Conservation (phyloP, 2,113 vertebrate species). For the Opisthocomus hoazin region DNA sequence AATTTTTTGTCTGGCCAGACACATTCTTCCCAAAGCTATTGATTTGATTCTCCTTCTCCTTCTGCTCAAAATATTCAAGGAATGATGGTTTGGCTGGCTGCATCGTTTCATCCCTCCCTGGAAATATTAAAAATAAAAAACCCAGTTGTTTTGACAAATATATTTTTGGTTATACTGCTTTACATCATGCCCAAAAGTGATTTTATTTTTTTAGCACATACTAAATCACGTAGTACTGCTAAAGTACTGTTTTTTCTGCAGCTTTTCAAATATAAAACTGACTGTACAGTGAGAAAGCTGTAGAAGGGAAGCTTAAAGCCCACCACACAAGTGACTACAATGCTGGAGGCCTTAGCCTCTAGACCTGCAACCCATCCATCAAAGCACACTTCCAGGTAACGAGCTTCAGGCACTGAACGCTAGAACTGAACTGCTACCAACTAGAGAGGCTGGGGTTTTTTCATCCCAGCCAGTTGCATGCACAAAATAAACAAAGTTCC, state of each 20-base stretch:
- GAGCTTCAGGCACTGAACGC: not conserved
- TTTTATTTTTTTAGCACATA: conserved; percentile 1
- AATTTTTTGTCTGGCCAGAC: conserved; percentile 68
- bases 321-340: not conserved
- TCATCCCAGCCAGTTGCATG: not conserved
- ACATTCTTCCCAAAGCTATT: conserved; percentile 77
- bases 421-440: not conserved
- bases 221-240: not conserved
- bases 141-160: not conserved
- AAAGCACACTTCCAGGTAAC: not conserved
- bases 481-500: not conserved
- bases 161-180: not conserved
- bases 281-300: not conserved
- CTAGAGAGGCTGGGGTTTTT: not conserved
- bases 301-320: not conserved
- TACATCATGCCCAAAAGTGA: not conserved
- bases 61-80: conserved; percentile 96
- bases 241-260: not conserved
- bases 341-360: not conserved
- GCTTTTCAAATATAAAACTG: not conserved
- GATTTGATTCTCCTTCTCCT: conserved; percentile 86
- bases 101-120: conserved; percentile 87
- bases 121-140: not conserved
- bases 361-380: not conserved
- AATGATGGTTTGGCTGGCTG: conserved; percentile 90